Conservation (phyloP, 2,888 invertebrate species). For the Lucinisca nassula region DNA sequence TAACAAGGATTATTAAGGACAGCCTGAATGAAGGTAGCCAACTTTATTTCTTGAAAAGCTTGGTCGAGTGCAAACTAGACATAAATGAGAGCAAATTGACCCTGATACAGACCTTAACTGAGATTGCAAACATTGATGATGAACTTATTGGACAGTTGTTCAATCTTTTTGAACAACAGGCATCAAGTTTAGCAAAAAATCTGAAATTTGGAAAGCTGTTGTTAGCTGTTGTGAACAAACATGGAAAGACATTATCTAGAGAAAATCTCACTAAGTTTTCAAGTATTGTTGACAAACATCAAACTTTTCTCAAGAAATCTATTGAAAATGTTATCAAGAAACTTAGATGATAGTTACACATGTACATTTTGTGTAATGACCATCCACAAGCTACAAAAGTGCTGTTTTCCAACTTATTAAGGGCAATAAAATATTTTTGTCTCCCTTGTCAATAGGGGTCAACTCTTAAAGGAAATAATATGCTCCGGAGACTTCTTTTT, state of each 20-base stretch:
- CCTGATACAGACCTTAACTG: not conserved
- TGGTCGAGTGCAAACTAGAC: not conserved
- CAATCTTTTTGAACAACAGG: not conserved
- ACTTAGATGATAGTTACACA: slow-evolving; percentile 24
- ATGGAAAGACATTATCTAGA: slow-evolving; percentile 16
- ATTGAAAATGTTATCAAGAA: slow-evolving; percentile 39
- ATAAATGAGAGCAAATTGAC: slow-evolving; percentile 9
- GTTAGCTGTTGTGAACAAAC: slow-evolving; percentile 44
- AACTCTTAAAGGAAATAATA: too few relatives aligned
- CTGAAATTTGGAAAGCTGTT: slow-evolving; percentile 58
- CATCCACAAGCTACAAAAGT: too few relatives aligned
- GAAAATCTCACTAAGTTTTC: not conserved
- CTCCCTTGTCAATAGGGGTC: too few relatives aligned
- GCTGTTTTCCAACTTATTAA: too few relatives aligned
- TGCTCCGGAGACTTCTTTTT: too few relatives aligned
- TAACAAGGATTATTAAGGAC: not conserved
- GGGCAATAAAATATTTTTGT: too few relatives aligned
- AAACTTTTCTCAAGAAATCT: slow-evolving; percentile 55
- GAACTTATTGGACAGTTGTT: not conserved
- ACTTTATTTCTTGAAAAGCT: not conserved
- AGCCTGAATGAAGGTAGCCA: not conserved
- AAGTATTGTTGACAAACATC: slow-evolving; percentile 31
- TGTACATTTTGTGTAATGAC: too few relatives aligned
- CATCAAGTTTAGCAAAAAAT: slow-evolving; percentile 25
- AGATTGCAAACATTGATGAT: not conserved